These are phyloP conservation scores for Helicoverpa zea DNA, from an alignment of 1,140 invertebrate genomes.

Conservation along the genomic window DNA sequence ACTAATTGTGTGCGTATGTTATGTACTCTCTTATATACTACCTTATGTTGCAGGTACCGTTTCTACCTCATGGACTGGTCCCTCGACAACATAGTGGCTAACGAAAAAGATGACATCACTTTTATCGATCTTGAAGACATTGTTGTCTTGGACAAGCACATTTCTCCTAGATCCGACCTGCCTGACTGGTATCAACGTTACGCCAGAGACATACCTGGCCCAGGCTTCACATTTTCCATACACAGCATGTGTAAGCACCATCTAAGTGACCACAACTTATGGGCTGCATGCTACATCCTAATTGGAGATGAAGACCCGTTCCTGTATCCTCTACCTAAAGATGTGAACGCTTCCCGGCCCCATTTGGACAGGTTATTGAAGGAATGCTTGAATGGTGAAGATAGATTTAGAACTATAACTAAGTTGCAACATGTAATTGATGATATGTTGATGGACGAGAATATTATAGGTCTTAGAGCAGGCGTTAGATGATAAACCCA, in stretches of 20 bases:
- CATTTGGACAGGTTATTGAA: conserved; percentile 71
- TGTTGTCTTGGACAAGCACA: conserved; percentile 78
- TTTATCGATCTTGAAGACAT: conserved; percentile 82
- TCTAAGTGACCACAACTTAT: conserved; percentile 81
- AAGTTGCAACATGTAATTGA: conserved; percentile 77
- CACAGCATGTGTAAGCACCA: conserved; percentile 81
- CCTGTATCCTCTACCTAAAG: conserved; percentile 76
- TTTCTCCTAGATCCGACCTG: conserved; percentile 73
- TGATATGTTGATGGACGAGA: conserved; percentile 75
- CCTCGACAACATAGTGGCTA: conserved; percentile 80
- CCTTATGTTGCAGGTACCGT: conserved; percentile 71
- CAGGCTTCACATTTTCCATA: conserved; percentile 78
- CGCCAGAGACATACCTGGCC: conserved; percentile 64
- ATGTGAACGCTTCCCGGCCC: conserved; percentile 67
- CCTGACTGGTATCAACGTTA: conserved; percentile 79
- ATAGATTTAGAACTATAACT: conserved; percentile 73
- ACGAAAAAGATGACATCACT: conserved; percentile 77
- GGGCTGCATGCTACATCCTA: conserved; percentile 79
- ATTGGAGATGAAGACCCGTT: conserved; percentile 75
- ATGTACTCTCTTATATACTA: too few species aligned
- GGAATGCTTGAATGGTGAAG: conserved; percentile 72
- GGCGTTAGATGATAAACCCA: conserved; percentile 64
- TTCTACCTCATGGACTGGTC: conserved; percentile 85
- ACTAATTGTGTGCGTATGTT: too few species aligned
- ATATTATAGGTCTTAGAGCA: conserved; percentile 61